A percentile compares a stretch with the other conserved stretches of the same genome.
Evolutionary conservation across 2,113 vertebrate genomes (phyloP).

Genomic region (Abramis brama): DNA sequence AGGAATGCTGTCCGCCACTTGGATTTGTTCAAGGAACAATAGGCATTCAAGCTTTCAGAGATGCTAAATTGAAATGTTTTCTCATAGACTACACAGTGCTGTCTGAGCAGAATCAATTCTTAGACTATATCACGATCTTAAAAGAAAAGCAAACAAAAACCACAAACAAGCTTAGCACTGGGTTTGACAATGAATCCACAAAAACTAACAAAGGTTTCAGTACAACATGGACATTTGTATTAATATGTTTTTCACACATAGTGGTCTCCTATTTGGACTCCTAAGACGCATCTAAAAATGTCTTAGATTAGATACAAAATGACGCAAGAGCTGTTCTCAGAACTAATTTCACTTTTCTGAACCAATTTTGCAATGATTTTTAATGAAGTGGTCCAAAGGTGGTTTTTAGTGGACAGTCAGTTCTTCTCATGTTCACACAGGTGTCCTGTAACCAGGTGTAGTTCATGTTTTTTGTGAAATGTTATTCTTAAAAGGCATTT

Average conservation of each 20-base stretch:
- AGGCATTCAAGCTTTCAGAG: slow-evolving; percentile 44
- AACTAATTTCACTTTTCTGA: neutral
- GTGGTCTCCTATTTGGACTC: neutral
- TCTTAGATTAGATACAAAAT: neutral
- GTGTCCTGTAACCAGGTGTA: too few relatives aligned
- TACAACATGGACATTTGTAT: neutral
- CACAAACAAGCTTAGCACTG: neutral
- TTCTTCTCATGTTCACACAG: too few relatives aligned
- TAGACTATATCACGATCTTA: neutral
- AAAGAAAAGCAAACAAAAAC: neutral
- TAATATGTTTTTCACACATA: neutral
- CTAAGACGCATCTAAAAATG: neutral
- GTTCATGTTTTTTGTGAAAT: too few relatives aligned
- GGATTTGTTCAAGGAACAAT: slow-evolving; percentile 44
- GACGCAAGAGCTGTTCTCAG: neutral
- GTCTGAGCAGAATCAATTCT: slow-evolving; percentile 8
- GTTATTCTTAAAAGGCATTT: too few relatives aligned
- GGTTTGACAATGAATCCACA: neutral
- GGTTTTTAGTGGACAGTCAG: too few relatives aligned
- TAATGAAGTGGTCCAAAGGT: too few relatives aligned
- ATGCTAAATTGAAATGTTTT: slow-evolving; percentile 44
- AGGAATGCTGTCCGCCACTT: slow-evolving; percentile 18
- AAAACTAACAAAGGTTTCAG: neutral
- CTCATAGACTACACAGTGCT: slow-evolving; percentile 12
- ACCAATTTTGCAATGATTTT: neutral